Evolutionary conservation across 2,888 invertebrate species (phyloP), one percentile per base, ranked within the genome.

Genomic region (Euclidia mi): DNA sequence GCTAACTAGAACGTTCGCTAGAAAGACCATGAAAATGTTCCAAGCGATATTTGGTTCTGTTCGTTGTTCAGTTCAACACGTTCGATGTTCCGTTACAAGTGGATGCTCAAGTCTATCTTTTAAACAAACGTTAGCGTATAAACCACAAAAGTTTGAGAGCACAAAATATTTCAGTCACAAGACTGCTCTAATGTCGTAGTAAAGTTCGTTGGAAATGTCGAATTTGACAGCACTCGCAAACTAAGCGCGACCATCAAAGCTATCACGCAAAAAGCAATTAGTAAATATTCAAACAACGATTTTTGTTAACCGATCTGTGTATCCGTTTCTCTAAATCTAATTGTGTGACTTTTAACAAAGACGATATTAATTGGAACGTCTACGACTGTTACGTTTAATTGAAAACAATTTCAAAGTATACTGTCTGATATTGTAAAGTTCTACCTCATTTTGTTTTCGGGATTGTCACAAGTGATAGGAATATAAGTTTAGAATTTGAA

Each of bases 341-440:
- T 63, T 58, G 65, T 35, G 59, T 14, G 14, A 38, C n/a, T 48
- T 34, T 50, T 6, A 47, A 55, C 58, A 48, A 49, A 48, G 64
- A 52, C 63, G 59, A 18, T 59, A 70, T 64, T 70, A 81, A 82
- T 77, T 78, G 70, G 71, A 77, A 65, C 50, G 67, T 73, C 73
- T 73, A 38, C 45, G 44, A 52, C 64, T 61, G 61, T 42, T 11
- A 37, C 37, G 37, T 53, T 61, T 79, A 78, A 82, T 80, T 79
- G 72, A 52, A 77, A 79, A 73, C 71, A 66, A 58, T 74, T 75
- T 67, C 63, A 52, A n/a, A n/a, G n/a, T n/a, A n/a, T n/a, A n/a
- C n/a, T n/a, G n/a, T n/a, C n/a, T n/a, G n/a, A n/a, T n/a, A n/a
- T n/a, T n/a, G n/a, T n/a, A 66, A 65, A 63, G 56, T 71, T 56